A percentile compares a stretch with the other conserved stretches of the same genome.
phyloP scores from a whole-genome alignment of 2,888 invertebrate genomes.

The Sphaeridia pumilis region DNA sequence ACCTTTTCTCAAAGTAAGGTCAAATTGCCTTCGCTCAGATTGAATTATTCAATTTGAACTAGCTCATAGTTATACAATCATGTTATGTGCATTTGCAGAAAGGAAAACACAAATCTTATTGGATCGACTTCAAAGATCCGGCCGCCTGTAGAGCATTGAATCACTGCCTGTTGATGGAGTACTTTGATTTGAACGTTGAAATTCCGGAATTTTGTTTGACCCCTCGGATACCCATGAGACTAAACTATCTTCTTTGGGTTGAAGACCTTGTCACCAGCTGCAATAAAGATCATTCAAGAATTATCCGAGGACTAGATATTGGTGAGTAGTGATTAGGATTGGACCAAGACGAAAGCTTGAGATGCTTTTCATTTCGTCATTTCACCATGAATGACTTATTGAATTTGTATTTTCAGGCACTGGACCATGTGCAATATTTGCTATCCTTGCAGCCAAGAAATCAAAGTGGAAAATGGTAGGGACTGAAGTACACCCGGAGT shows the following conservation, averaged over 20 bases:
- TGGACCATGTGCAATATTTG: slow-evolving; percentile 87
- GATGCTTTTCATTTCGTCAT: no score
- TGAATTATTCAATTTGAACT: no score
- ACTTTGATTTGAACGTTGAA: slow-evolving; percentile 67
- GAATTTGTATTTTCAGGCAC: no score
- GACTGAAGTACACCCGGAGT: slow-evolving; percentile 66
- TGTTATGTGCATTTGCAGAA: no score
- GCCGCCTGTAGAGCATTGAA: slow-evolving; percentile 64
- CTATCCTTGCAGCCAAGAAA: slow-evolving; percentile 65
- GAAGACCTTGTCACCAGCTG: slow-evolving; percentile 74
- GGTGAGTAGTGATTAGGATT: no score
- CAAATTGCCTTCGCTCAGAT: no score
- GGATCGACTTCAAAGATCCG: slow-evolving; percentile 72
- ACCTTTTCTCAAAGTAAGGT: slow-evolving; percentile 51
- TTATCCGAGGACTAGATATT: background rate
- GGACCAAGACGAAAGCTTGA: background rate
- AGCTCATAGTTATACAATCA: no score
- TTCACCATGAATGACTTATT: no score
- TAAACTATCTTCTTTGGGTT: slow-evolving; percentile 92
- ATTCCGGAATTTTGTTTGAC: slow-evolving; percentile 73
- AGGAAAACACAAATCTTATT: slow-evolving; percentile 51
- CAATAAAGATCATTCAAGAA: no score
- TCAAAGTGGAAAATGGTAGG: slow-evolving; percentile 78
- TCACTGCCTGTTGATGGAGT: slow-evolving; percentile 66
- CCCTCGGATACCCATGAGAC: slow-evolving; percentile 80